A percentile compares a stretch with the other conserved stretches of the same genome.
Conservation (phyloP, 2,113 vertebrate genomes). For the Octodon degus region DNA sequence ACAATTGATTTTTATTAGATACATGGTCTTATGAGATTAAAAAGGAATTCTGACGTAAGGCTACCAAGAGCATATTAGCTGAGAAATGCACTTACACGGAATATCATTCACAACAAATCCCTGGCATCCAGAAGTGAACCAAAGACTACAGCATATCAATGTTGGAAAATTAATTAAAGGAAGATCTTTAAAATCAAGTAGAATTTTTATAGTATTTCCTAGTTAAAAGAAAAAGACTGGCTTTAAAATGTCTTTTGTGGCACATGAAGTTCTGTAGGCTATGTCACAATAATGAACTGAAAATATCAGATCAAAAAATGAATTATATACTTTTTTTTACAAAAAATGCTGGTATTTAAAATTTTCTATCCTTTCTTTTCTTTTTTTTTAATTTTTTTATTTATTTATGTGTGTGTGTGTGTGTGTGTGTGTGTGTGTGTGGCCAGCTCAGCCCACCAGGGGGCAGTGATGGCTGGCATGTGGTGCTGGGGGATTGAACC, state of each 20-base stretch:
- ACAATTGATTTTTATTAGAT: constrained; percentile 65
- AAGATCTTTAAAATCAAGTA: constrained; percentile 21
- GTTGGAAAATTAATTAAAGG: not conserved
- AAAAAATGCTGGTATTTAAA: constrained; percentile 40
- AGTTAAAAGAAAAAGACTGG: not conserved
- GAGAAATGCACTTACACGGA: not conserved
- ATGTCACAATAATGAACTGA: constrained; percentile 40
- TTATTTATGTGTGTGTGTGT: too few species aligned
- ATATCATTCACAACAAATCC: not conserved
- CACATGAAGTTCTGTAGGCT: not conserved
- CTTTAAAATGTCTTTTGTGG: constrained; percentile 17
- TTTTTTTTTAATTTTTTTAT: too few species aligned
- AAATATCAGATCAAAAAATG: constrained; percentile 21
- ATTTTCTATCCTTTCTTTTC: constrained; percentile 32
- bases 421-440: too few species aligned
- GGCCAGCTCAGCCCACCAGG: too few species aligned
- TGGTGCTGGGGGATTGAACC: too few species aligned
- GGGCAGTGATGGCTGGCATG: too few species aligned
- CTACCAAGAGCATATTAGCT: not conserved
- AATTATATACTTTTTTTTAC: constrained; percentile 3
- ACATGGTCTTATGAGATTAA: constrained; percentile 34
- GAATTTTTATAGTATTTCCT: not conserved
- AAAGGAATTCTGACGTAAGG: constrained; percentile 32
- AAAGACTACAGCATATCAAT: not conserved
- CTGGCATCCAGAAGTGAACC: not conserved